Percentiles rank a stretch among this genome's conserved stretches.
Conservation (phyloP, 2,113 vertebrate species). For the Prionailurus viverrinus region DNA sequence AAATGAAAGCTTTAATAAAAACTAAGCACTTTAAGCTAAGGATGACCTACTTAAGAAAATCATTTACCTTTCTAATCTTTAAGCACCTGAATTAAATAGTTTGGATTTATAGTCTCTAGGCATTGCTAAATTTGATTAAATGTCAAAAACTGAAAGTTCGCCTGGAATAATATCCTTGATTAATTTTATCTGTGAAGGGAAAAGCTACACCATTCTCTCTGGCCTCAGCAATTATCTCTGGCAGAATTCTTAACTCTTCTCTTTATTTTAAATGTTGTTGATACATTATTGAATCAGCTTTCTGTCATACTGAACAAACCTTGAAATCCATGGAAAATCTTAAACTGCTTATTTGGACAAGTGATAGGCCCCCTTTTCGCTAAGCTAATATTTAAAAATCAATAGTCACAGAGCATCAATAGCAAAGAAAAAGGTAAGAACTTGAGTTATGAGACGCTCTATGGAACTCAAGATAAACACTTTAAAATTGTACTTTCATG, state of each 20-base stretch:
- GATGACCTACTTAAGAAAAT: conserved; percentile 76
- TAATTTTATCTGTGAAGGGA: conserved; percentile 53
- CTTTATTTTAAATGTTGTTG: conserved; percentile 74
- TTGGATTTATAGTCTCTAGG: conserved; percentile 64
- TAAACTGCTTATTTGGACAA: conserved; percentile 77
- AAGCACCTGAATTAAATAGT: conserved; percentile 60
- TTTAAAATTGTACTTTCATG: neutral
- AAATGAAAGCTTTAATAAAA: conserved; percentile 57
- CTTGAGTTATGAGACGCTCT: neutral
- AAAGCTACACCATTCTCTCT: conserved; percentile 60
- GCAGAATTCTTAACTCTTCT: conserved; percentile 72
- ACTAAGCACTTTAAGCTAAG: conserved; percentile 47
- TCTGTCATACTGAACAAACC: conserved; percentile 67
- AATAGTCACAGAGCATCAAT: conserved; percentile 56
- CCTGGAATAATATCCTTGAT: conserved; percentile 24
- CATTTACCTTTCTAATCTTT: conserved; percentile 72
- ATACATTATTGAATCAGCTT: conserved; percentile 75
- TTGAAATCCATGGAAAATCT: conserved; percentile 47
- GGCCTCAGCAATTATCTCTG: conserved; percentile 72
- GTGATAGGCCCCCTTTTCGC: conserved; percentile 67
- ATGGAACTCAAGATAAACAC: neutral
- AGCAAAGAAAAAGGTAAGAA: conserved; percentile 73
- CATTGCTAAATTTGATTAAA: conserved; percentile 65
- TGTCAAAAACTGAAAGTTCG: conserved; percentile 33
- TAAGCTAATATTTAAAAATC: conserved; percentile 78